Conservation (phyloP, 2,888 invertebrate species). For the Harpalus rubripes region DNA sequence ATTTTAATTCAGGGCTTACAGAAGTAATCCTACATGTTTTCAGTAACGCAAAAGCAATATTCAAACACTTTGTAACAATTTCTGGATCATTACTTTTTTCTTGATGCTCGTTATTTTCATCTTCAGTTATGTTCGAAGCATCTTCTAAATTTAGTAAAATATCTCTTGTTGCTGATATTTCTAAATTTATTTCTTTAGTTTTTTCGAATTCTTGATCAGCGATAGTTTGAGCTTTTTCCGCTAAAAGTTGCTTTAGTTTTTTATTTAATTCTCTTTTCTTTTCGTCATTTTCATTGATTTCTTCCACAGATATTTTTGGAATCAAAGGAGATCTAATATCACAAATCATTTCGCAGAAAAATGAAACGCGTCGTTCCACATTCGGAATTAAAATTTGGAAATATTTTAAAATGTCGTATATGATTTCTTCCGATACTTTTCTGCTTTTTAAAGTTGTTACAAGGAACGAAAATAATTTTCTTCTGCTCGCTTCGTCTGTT, state of each 20-base stretch:
- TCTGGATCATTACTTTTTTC: conserved; percentile 54
- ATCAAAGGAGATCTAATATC: conserved; percentile 54
- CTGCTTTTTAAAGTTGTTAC: conserved; percentile 44
- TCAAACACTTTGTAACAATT: conserved; percentile 37
- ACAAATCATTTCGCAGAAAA: conserved; percentile 45
- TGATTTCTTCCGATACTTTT: conserved; percentile 50
- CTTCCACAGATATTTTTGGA: conserved; percentile 11
- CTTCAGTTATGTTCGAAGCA: background rate
- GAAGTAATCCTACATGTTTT: conserved; percentile 27
- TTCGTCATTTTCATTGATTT: conserved; percentile 42
- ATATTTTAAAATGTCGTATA: conserved; percentile 40
- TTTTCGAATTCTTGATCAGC: conserved; percentile 27
- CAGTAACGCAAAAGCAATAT: conserved; percentile 29
- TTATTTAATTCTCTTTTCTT: conserved; percentile 31
- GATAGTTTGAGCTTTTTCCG: conserved; percentile 18
- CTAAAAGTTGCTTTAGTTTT: conserved; percentile 8
- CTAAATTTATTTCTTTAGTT: conserved; percentile 19
- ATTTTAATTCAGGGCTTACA: conserved; percentile 17
- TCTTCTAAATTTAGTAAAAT: conserved; percentile 25
- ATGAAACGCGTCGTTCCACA: conserved; percentile 48
- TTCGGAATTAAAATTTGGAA: conserved; percentile 40
- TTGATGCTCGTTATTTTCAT: conserved; percentile 2
- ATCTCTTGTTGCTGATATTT: conserved; percentile 32
- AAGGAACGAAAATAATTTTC: conserved; percentile 16
- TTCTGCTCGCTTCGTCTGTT: conserved; percentile 54